Evolutionary conservation across 2,797 vertebrate species (phyloP).

Genomic region (Sebastes taczanowskii): DNA sequence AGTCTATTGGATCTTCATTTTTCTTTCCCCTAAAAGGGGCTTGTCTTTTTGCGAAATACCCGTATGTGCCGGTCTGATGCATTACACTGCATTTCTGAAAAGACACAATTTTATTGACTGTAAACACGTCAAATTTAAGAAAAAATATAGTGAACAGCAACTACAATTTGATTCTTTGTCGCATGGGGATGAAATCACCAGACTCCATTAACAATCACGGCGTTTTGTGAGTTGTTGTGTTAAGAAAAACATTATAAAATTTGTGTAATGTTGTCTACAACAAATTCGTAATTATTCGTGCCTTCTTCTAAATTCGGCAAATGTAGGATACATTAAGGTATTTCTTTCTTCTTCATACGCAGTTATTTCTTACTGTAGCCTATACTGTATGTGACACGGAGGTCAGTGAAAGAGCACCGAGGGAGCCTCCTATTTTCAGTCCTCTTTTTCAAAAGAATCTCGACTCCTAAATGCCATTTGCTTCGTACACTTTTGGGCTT

Average conservation of each 20-base stretch:
- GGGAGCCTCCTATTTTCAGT: conserved; percentile 39
- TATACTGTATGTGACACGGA: conserved; percentile 10
- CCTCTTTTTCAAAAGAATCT: conserved; percentile 27
- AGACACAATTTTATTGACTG: too few species aligned
- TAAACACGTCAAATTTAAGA: too few species aligned
- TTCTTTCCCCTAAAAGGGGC: too few species aligned
- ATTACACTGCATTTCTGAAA: too few species aligned
- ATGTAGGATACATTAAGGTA: neutral
- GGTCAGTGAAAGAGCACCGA: conserved; percentile 38
- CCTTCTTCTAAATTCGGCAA: neutral
- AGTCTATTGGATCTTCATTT: too few species aligned
- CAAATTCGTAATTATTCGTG: neutral
- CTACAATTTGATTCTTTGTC: too few species aligned
- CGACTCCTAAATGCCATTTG: conserved; percentile 17
- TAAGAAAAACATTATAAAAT: neutral
- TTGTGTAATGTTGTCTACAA: neutral
- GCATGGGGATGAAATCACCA: too few species aligned
- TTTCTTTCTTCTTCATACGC: neutral
- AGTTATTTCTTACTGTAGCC: too few species aligned
- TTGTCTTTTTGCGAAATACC: too few species aligned
- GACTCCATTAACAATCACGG: too few species aligned
- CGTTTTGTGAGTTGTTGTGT: neutral
- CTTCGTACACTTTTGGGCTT: conserved; percentile 12
- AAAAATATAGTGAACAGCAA: too few species aligned
- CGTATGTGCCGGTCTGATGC: too few species aligned